These are phyloP conservation scores for Apolygus lucorum DNA, from an alignment of 1,140 invertebrate species.

Conservation along the genomic window DNA sequence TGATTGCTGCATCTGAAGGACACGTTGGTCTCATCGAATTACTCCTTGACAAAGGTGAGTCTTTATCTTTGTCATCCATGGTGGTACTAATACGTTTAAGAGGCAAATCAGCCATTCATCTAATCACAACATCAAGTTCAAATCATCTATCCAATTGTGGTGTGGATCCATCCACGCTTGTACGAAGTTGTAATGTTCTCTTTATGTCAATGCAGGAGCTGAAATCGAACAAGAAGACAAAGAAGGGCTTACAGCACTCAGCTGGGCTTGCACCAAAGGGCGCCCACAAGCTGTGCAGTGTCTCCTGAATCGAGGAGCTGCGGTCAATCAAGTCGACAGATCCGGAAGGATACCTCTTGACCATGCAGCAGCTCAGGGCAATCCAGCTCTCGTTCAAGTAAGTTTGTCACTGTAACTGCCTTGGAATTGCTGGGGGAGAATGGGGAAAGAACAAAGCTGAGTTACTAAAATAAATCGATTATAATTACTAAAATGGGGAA, in stretches of 20 bases:
- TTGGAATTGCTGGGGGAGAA: too few relatives aligned
- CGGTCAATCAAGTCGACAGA: conserved; percentile 70
- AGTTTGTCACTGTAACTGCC: conserved; percentile 7
- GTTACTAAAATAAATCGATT: too few relatives aligned
- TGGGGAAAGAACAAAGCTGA: too few relatives aligned
- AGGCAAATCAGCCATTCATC: not conserved
- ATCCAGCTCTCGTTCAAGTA: conserved; percentile 41
- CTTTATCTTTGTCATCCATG: not conserved
- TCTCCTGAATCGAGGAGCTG: conserved; percentile 72
- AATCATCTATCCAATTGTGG: not conserved
- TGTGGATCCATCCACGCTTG: not conserved
- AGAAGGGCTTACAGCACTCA: conserved; percentile 79
- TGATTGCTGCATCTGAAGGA: conserved; percentile 84
- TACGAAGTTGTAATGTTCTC: not conserved
- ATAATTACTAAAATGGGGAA: too few relatives aligned
- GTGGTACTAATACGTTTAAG: not conserved
- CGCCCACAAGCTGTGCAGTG: conserved; percentile 65
- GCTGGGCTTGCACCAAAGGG: conserved; percentile 84
- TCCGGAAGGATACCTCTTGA: conserved; percentile 82
- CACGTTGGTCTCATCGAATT: conserved; percentile 81
- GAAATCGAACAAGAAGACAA: conserved; percentile 65
- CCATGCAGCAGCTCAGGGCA: conserved; percentile 76
- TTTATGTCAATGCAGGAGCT: conserved; percentile 47
- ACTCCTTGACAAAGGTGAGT: conserved; percentile 72
- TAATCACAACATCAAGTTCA: not conserved